Evolutionary conservation across 2,797 vertebrate species (phyloP).

Genomic region (Etheostoma perlongum): DNA sequence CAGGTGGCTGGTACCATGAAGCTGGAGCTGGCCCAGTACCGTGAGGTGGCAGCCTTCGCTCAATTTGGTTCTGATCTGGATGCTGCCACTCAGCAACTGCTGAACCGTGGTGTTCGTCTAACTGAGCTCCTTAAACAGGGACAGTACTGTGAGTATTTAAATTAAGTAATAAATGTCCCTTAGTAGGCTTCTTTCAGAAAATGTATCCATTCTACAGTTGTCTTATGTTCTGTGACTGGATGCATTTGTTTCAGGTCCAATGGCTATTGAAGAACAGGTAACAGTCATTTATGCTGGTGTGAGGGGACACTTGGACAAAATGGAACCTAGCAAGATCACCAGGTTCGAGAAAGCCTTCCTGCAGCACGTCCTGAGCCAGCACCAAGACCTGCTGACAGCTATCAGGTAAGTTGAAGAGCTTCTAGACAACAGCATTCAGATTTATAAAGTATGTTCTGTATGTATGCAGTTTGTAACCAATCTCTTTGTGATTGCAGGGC

Average conservation of each 20-base stretch:
- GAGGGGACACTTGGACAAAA: slow-evolving; percentile 95
- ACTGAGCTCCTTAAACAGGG: slow-evolving; percentile 98
- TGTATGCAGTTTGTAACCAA: slow-evolving; percentile 4
- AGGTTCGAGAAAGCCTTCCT: slow-evolving; percentile 95
- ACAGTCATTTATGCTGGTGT: slow-evolving; percentile 97
- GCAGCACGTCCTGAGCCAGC: slow-evolving; percentile 92
- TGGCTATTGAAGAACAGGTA: slow-evolving; percentile 98
- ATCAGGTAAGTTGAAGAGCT: slow-evolving; percentile 86
- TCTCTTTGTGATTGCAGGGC: slow-evolving; percentile 80
- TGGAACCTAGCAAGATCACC: slow-evolving; percentile 98
- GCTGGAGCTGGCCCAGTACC: slow-evolving; percentile 96
- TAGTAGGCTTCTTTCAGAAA: background rate
- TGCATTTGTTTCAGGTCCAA: slow-evolving; percentile 85
- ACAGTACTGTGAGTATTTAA: slow-evolving; percentile 88
- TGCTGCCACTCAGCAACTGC: slow-evolving; percentile 94
- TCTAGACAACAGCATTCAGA: background rate
- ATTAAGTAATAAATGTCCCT: background rate
- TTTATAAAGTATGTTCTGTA: background rate
- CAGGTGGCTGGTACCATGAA: slow-evolving; percentile 99
- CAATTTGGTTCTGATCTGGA: slow-evolving; percentile 98
- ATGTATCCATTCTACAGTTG: background rate
- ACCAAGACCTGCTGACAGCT: slow-evolving; percentile 89
- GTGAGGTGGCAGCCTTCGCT: slow-evolving; percentile 96
- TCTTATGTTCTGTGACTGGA: background rate
- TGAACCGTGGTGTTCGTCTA: slow-evolving; percentile 95